phyloP scores from a whole-genome alignment of 2,888 invertebrate species.

The Drosophila anomalata region DNA sequence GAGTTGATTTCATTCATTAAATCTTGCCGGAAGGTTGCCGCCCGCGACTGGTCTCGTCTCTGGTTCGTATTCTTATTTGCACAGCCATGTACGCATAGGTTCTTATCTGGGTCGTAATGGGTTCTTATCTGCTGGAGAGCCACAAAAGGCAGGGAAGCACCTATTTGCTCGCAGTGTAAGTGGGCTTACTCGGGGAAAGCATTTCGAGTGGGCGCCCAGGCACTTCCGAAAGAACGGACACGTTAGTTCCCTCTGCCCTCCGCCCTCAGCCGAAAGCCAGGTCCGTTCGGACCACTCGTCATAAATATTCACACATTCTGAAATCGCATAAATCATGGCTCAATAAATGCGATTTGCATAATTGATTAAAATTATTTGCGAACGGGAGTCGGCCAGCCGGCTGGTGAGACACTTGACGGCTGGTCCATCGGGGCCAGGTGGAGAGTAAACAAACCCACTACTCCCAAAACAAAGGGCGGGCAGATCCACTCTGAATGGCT shows the following conservation, averaged over 20 bases:
- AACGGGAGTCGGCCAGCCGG: conserved; percentile 10
- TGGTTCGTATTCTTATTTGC: conserved; percentile 22
- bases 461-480: conserved; percentile 29
- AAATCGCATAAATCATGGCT: conserved; percentile 34
- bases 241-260: not conserved
- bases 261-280: not conserved
- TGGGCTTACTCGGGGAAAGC: not conserved
- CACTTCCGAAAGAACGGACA: conserved; percentile 23
- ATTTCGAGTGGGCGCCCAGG: conserved; percentile 1
- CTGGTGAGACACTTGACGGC: conserved; percentile 21
- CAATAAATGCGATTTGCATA: conserved; percentile 56
- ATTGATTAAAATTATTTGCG: conserved; percentile 44
- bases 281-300: not conserved
- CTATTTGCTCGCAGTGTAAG: not conserved
- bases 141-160: not conserved
- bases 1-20: conserved; percentile 35
- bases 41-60: not conserved
- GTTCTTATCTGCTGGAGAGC: conserved; percentile 9
- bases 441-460: conserved; percentile 35
- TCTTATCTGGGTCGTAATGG: not conserved
- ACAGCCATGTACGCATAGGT: not conserved
- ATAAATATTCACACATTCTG: conserved; percentile 27
- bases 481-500: conserved; percentile 29
- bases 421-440: conserved; percentile 12
- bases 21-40: conserved; percentile 8